These are phyloP conservation scores for Liparis tanakae DNA, from an alignment of 2,797 vertebrate genomes.

Conservation along the genomic window DNA sequence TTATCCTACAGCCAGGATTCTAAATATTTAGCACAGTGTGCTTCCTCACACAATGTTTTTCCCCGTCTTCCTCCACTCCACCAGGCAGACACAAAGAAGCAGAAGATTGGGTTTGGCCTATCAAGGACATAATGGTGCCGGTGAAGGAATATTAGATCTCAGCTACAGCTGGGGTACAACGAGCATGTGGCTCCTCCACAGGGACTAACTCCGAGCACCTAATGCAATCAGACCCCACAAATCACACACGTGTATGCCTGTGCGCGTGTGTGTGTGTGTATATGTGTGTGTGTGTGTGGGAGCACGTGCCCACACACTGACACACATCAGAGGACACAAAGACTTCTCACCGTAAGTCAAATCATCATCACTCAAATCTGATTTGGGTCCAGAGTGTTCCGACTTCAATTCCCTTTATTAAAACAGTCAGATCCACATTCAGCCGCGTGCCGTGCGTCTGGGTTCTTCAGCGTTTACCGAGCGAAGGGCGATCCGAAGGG, in stretches of 20 bases:
- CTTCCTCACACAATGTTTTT: slow-evolving; percentile 38
- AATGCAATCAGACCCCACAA: slow-evolving; percentile 80
- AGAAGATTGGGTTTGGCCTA: slow-evolving; percentile 77
- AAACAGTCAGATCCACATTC: slow-evolving; percentile 54
- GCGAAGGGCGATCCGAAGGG: slow-evolving; percentile 46
- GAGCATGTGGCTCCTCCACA: slow-evolving; percentile 74
- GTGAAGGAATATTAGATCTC: slow-evolving; percentile 81
- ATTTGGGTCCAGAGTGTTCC: slow-evolving; percentile 75
- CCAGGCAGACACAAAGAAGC: slow-evolving; percentile 70
- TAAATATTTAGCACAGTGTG: slow-evolving; percentile 46
- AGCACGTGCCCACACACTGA: too few relatives aligned
- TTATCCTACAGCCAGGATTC: slow-evolving; percentile 27
- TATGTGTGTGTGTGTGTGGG: slow-evolving; percentile 1
- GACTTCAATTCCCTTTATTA: slow-evolving; percentile 75
- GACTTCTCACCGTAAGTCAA: slow-evolving; percentile 60
- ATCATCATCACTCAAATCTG: slow-evolving; percentile 76
- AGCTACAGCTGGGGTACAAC: slow-evolving; percentile 81
- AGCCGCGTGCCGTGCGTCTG: slow-evolving; percentile 41
- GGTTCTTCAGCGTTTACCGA: slow-evolving; percentile 36
- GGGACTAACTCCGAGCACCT: slow-evolving; percentile 76
- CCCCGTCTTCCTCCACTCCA: slow-evolving; percentile 57
- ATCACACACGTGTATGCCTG: slow-evolving; percentile 59
- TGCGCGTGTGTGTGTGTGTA: slow-evolving; percentile 11
- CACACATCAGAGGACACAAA: slow-evolving; percentile 53
- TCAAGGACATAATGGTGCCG: slow-evolving; percentile 76